These are phyloP conservation scores for Oryzias curvinotus DNA, from an alignment of 2,113 vertebrate species.

Conservation along the genomic window DNA sequence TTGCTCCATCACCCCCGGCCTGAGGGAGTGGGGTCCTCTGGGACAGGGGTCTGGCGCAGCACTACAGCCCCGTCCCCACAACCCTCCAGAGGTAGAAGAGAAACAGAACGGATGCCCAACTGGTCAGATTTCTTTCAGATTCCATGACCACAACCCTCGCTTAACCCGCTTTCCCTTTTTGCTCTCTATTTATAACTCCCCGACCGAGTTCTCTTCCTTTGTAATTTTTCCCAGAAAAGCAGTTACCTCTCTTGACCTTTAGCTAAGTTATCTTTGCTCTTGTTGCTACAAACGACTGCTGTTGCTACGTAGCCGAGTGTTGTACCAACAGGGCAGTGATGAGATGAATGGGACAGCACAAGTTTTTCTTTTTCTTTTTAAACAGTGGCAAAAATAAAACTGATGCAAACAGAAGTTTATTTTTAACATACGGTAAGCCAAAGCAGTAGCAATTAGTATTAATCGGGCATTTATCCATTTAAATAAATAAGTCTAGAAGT, in stretches of 20 bases:
- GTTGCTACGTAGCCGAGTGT: constrained; percentile 27
- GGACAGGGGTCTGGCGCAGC: constrained; percentile 49
- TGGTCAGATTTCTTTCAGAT: constrained; percentile 53
- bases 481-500: no score
- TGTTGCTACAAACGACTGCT: constrained; percentile 42
- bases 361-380: not conserved
- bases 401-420: constrained; percentile 10
- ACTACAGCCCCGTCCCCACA: constrained; percentile 32
- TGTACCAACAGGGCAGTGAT: constrained; percentile 13
- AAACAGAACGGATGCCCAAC: constrained; percentile 36
- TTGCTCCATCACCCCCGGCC: constrained; percentile 40
- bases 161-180: constrained; percentile 35
- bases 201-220: constrained; percentile 28
- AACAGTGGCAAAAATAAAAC: not conserved
- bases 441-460: not conserved
- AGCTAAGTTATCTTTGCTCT: constrained; percentile 48
- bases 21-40: constrained; percentile 45
- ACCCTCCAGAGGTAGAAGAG: constrained; percentile 31
- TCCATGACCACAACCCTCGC: constrained; percentile 53
- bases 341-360: not conserved
- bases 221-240: constrained; percentile 38
- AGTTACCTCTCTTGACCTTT: constrained; percentile 62
- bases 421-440: constrained; percentile 3
- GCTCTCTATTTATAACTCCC: constrained; percentile 33
- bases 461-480: not conserved